Percentiles rank a stretch among this genome's conserved stretches.
phyloP scores from a whole-genome alignment of 2,113 vertebrate genomes.

The Nannobrachium achirus region DNA sequence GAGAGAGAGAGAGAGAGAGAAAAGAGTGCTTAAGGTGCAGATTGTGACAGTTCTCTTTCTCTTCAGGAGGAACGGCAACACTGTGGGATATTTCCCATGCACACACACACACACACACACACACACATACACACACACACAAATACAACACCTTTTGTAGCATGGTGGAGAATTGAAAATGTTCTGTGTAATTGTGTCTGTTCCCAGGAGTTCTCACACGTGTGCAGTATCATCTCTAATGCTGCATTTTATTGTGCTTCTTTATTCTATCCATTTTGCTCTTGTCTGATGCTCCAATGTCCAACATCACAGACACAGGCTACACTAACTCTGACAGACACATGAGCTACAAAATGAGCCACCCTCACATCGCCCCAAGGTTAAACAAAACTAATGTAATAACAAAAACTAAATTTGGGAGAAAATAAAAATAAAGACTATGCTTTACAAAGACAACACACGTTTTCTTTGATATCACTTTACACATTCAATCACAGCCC shows the following conservation, averaged over 20 bases:
- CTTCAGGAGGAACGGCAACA: constrained; percentile 57
- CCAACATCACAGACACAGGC: constrained; percentile 47
- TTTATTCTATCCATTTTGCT: constrained; percentile 7
- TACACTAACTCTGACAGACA: constrained; percentile 65
- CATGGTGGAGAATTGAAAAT: constrained; percentile 29
- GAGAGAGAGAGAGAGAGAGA: constrained; percentile 15
- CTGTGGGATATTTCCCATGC: constrained; percentile 53
- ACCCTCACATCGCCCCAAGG: neutral
- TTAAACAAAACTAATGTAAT: too few relatives aligned
- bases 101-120: constrained; percentile 19
- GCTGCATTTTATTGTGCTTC: too few relatives aligned
- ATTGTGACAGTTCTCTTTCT: constrained; percentile 70
- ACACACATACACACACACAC: constrained; percentile 1
- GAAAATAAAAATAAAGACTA: too few relatives aligned
- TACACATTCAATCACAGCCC: too few relatives aligned
- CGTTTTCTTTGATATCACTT: too few relatives aligned
- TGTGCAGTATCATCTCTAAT: constrained; percentile 11
- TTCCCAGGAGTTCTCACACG: constrained; percentile 26
- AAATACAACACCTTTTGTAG: constrained; percentile 28
- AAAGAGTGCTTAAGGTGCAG: constrained; percentile 50
- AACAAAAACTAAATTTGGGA: too few relatives aligned
- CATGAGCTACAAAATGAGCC: constrained; percentile 65
- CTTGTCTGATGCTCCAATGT: constrained; percentile 29
- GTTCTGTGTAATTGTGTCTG: constrained; percentile 31
- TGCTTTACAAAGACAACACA: too few relatives aligned